These are phyloP conservation scores for Mycalesis mineus DNA, from an alignment of 2,888 invertebrate genomes.

Conservation along the genomic window DNA sequence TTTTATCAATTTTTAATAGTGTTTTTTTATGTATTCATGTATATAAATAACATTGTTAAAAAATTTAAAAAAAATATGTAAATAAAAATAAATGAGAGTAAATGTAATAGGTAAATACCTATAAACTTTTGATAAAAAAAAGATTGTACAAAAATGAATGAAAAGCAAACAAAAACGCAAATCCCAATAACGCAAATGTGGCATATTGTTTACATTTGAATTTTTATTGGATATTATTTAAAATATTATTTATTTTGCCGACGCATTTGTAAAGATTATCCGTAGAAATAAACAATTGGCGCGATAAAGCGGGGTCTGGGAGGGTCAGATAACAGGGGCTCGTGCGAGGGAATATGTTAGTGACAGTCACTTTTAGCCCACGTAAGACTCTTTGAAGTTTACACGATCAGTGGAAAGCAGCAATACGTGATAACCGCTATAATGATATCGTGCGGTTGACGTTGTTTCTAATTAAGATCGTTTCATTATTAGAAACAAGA, in stretches of 20 bases:
- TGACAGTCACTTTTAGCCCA: slow-evolving; percentile 52
- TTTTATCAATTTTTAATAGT: no score
- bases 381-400: slow-evolving; percentile 36
- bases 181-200: background rate
- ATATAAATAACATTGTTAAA: no score
- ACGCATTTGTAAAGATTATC: slow-evolving; percentile 57
- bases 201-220: background rate
- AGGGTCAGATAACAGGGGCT: slow-evolving; percentile 48
- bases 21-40: no score
- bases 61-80: no score
- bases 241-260: slow-evolving; percentile 21
- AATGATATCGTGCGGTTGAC: background rate
- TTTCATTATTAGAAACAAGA: no score
- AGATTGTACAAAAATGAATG: background rate
- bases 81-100: no score
- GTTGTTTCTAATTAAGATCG: background rate
- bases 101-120: no score
- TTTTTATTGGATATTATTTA: slow-evolving; percentile 23
- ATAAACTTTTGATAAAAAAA: no score
- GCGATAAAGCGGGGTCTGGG: slow-evolving; percentile 42
- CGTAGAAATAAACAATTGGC: slow-evolving; percentile 58
- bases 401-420: slow-evolving; percentile 15
- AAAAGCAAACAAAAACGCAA: background rate
- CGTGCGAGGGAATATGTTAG: slow-evolving; percentile 67
- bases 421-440: slow-evolving; percentile 18